Evolutionary conservation across 2,797 vertebrate genomes (phyloP).

Genomic region (Momotus momota): DNA sequence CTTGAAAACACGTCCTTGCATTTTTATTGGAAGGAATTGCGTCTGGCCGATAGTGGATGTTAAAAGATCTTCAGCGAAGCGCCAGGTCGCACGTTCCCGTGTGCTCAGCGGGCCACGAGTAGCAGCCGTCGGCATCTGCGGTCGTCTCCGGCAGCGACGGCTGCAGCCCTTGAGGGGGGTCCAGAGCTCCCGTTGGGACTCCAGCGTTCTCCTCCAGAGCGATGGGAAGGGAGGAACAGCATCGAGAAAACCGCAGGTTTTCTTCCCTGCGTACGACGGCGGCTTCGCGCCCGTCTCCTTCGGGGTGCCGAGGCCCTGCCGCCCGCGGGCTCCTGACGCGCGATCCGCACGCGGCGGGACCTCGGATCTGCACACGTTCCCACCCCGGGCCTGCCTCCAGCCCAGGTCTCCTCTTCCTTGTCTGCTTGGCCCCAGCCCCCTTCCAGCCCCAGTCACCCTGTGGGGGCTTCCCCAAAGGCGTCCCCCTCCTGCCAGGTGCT

Average conservation of each 20-base stretch:
- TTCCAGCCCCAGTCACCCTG: not conserved
- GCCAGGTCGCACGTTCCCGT: not conserved
- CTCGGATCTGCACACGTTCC: rapidly evolving
- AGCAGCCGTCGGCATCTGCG: not conserved
- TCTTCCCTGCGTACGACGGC: rapidly evolving
- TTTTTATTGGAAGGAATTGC: not conserved
- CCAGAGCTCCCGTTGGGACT: rapidly evolving
- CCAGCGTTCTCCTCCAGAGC: not conserved
- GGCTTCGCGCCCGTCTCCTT: not conserved
- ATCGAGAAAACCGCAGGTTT: not conserved
- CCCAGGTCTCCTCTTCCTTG: not conserved
- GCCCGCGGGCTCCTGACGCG: not conserved
- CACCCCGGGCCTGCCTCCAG: not conserved
- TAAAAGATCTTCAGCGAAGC: not conserved
- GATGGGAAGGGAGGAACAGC: not conserved
- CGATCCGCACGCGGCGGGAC: rapidly evolving
- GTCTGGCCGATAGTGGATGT: rapidly evolving
- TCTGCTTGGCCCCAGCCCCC: not conserved
- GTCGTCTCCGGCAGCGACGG: not conserved
- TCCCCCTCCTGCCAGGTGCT: not conserved
- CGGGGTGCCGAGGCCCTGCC: rapidly evolving
- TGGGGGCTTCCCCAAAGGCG: rapidly evolving
- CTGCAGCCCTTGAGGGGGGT: rapidly evolving
- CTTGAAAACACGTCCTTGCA: not conserved
- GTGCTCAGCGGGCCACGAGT: not conserved